Conservation (phyloP, 2,888 invertebrate species). For the Creontiades dilutus region DNA sequence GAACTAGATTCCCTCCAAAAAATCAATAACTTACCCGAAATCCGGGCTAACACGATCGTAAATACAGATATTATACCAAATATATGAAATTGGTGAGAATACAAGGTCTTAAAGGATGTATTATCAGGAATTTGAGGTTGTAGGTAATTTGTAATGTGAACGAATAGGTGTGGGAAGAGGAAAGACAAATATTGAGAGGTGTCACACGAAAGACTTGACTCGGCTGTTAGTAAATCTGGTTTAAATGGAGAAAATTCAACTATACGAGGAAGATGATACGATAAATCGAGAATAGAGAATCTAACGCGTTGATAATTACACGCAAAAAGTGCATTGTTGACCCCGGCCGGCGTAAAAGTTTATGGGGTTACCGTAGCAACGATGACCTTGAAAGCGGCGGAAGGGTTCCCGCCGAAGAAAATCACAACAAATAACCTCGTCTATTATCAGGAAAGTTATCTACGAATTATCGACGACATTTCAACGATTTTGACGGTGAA, state of each 20-base stretch:
- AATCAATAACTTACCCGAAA: constrained; percentile 65
- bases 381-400: constrained; percentile 65
- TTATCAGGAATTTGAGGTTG: too few species aligned
- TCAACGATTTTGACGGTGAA: not conserved
- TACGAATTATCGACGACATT: not conserved
- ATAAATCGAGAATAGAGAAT: too few species aligned
- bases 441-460: constrained; percentile 58
- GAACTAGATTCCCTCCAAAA: constrained; percentile 56
- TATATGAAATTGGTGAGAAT: too few species aligned
- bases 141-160: too few species aligned
- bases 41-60: not conserved
- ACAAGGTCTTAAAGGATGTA: too few species aligned
- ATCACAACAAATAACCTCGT: constrained; percentile 64
- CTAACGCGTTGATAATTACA: too few species aligned
- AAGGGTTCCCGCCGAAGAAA: constrained; percentile 57
- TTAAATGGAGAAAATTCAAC: too few species aligned
- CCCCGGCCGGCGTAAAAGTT: constrained; percentile 68
- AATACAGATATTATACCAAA: not conserved
- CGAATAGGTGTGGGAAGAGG: too few species aligned
- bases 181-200: too few species aligned
- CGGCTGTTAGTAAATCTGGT: too few species aligned
- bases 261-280: too few species aligned
- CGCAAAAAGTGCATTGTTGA: not conserved
- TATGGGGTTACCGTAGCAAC: constrained; percentile 69
- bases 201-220: too few species aligned